phyloP scores from a whole-genome alignment of 2,888 invertebrate species.

The Entomobrya multifasciata region DNA sequence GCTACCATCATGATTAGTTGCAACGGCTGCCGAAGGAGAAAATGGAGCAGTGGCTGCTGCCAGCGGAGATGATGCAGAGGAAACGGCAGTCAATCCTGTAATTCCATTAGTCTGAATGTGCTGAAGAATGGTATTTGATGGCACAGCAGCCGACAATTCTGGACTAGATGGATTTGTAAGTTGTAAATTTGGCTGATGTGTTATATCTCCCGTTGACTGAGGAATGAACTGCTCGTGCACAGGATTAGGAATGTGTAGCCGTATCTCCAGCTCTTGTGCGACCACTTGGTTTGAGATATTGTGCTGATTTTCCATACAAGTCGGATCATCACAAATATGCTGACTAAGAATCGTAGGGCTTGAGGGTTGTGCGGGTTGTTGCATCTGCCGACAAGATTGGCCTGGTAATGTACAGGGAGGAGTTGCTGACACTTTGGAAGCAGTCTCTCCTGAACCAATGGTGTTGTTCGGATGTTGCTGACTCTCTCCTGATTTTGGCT shows the following conservation, averaged over 20 bases:
- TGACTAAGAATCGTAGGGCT: constrained; percentile 67
- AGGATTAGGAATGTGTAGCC: constrained; percentile 69
- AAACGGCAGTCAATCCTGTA: constrained; percentile 18
- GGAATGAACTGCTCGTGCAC: constrained; percentile 44
- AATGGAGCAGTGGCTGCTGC: constrained; percentile 48
- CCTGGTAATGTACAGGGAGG: constrained; percentile 50
- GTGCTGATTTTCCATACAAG: constrained; percentile 70
- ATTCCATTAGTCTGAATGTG: constrained; percentile 66
- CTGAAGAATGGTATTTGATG: constrained; percentile 66
- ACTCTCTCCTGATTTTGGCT: constrained; percentile 42
- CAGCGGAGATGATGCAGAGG: constrained; percentile 24
- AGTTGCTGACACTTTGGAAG: constrained; percentile 57
- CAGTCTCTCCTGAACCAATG: constrained; percentile 57
- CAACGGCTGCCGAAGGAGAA: constrained; percentile 56
- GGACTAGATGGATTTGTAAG: constrained; percentile 54
- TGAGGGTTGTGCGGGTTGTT: constrained; percentile 56
- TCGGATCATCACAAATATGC: constrained; percentile 72
- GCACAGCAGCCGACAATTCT: constrained; percentile 40
- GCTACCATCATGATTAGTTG: constrained; percentile 20
- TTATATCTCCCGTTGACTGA: constrained; percentile 8
- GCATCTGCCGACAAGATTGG: constrained; percentile 41
- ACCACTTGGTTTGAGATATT: constrained; percentile 62
- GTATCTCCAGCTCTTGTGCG: constrained; percentile 74
- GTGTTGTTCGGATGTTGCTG: constrained; percentile 37
- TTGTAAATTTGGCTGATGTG: constrained; percentile 40